phyloP scores from a whole-genome alignment of 2,888 invertebrate genomes.

The Amblyjoppa fuscipennis region DNA sequence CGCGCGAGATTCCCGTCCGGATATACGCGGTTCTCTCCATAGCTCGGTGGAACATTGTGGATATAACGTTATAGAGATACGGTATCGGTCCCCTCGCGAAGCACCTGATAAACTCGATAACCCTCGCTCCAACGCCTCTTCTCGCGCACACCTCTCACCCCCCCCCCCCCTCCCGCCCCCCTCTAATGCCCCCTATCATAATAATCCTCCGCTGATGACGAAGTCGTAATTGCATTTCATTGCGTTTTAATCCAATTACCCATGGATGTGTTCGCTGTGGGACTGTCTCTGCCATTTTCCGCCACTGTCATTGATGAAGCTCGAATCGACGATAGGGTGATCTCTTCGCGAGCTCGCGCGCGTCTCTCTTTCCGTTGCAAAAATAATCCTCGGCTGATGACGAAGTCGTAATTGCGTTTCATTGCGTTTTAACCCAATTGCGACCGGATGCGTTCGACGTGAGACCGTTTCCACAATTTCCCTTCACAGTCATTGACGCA shows the following conservation, averaged over 20 bases:
- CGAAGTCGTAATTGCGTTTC: slow-evolving; percentile 80
- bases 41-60: background rate
- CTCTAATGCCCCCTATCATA: background rate
- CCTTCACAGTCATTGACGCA: background rate
- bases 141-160: background rate
- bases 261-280: slow-evolving; percentile 38
- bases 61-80: slow-evolving; percentile 15
- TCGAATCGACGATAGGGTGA: slow-evolving; percentile 1
- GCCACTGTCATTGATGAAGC: too few species aligned
- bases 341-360: too few species aligned
- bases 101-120: slow-evolving; percentile 1
- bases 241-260: slow-evolving; percentile 78
- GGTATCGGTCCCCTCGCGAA: background rate
- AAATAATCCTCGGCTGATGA: slow-evolving; percentile 67
- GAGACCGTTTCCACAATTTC: background rate
- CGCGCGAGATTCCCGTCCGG: background rate
- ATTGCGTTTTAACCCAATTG: slow-evolving; percentile 79
- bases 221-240: slow-evolving; percentile 80
- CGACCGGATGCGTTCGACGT: slow-evolving; percentile 36
- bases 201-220: slow-evolving; percentile 70
- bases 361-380: background rate
- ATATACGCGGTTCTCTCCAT: slow-evolving; percentile 3
- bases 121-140: background rate
- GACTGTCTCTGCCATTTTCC: slow-evolving; percentile 4
- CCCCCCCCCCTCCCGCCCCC: background rate